A percentile compares a stretch with the other conserved stretches of the same genome.
These are phyloP conservation scores for Zenarchopterus dispar DNA, from an alignment of 2,797 vertebrate genomes.

Conservation along the genomic window DNA sequence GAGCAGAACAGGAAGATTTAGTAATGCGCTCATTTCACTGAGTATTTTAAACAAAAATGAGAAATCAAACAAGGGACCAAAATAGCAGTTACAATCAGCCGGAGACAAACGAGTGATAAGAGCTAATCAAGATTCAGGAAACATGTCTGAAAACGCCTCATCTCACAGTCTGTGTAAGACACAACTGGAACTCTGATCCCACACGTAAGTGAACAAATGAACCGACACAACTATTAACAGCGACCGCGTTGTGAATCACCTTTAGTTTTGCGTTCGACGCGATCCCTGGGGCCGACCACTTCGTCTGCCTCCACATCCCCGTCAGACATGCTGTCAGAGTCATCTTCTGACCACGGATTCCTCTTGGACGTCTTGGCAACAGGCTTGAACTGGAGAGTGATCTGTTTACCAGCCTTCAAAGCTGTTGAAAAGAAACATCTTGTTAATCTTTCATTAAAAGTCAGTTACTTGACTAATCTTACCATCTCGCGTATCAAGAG, in stretches of 20 bases:
- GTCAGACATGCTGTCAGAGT: conserved; percentile 55
- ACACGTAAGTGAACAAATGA: not conserved
- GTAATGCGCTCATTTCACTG: not conserved
- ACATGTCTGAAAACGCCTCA: too few species aligned
- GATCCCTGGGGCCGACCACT: conserved; percentile 67
- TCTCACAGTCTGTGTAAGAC: too few species aligned
- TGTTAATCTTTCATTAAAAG: not conserved
- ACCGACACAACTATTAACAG: not conserved
- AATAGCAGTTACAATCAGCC: not conserved
- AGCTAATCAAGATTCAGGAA: conserved; percentile 21
- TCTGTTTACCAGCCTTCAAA: conserved; percentile 84
- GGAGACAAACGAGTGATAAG: not conserved
- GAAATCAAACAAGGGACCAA: not conserved
- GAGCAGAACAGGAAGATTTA: not conserved
- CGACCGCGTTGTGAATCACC: conserved; percentile 68
- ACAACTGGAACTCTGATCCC: not conserved
- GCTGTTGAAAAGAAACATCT: conserved; percentile 38
- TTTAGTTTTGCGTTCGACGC: conserved; percentile 75
- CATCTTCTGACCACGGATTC: conserved; percentile 84
- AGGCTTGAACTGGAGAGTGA: conserved; percentile 89
- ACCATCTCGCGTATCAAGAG: too few species aligned
- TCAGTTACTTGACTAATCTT: not conserved
- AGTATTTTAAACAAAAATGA: not conserved
- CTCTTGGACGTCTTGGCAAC: conserved; percentile 81
- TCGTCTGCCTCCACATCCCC: conserved; percentile 54